Base-by-base conservation (phyloP, 2,113 vertebrate genomes). In the Onychorhynchus coronatus region DNA sequence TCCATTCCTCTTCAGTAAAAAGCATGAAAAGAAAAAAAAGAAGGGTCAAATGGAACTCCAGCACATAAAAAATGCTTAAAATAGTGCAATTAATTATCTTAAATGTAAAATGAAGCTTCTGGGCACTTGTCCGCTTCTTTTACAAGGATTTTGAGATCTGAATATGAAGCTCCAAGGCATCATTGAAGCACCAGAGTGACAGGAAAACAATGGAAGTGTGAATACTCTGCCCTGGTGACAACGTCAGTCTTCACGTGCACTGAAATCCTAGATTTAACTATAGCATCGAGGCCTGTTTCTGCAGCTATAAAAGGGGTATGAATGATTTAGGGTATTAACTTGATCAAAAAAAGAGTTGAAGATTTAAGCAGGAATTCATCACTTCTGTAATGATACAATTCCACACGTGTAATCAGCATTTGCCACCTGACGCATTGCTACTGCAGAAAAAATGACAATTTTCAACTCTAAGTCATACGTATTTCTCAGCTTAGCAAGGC, bases 301-400 rank as follows among this genome's bases (percentile, higher is more conserved):
- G 78, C 46, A 88, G 79, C 42, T 92, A 58, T 41, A 55, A 77
- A 80, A 63, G 24, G 21, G 39, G 55, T 93, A 86, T 65, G 80
- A 96, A 84, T 70, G 65, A 86, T 90, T 83, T 73, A 88, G 65
- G 24, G 14, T 35, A 91, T 93, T 88, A 92, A 66, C 63, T 83
- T 71, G 59, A 85, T 88, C 59, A 3, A 58, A 71, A 71, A 81
- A 88, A 58, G 44, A 92, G 44, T 1, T 80, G 33, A 33, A 89
- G 83, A 83, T 68, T 76, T 86, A 86, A 77, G 80, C 5, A 93
- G 67, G 67, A 95, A 94, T 80, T 83, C 15, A 76, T 88, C 71
- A 62, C n/a, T 65, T 59, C 55, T 83, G 50, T 61, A 76, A 88
- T 30, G 80, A 91, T 78, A 91, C 41, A 74, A 39, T 83, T 90